Evolutionary conservation across 2,113 vertebrate species (phyloP).

Genomic region (Ailurus styani): DNA sequence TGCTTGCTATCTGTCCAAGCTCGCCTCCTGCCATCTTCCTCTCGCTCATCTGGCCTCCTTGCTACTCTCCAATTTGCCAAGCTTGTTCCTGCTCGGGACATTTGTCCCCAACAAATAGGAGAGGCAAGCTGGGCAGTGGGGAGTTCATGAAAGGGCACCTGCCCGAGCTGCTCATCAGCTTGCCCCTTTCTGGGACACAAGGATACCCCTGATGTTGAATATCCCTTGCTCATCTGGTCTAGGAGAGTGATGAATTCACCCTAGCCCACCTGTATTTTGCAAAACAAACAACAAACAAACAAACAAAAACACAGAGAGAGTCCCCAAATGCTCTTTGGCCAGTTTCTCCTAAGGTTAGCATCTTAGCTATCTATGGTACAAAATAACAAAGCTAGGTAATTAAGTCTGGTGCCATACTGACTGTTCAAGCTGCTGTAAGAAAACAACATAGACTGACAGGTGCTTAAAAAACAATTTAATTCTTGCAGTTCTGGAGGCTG

Average conservation of each 20-base stretch:
- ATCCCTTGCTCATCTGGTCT: not conserved
- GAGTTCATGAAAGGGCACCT: not conserved
- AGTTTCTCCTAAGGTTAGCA: not conserved
- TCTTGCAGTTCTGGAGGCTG: not conserved
- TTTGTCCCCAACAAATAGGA: not conserved
- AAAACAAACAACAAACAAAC: not conserved
- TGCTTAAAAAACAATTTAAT: not conserved
- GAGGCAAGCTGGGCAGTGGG: not conserved
- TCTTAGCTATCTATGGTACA: not conserved
- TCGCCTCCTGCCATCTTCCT: not conserved
- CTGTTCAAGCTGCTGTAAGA: not conserved
- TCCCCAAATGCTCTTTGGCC: not conserved
- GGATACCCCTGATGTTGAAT: not conserved
- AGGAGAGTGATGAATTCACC: not conserved
- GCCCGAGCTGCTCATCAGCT: not conserved
- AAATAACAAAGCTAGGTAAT: not conserved
- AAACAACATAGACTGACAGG: not conserved
- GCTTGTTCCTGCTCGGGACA: not conserved
- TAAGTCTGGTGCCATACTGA: not conserved
- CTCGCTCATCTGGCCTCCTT: not conserved
- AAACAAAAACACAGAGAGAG: not conserved
- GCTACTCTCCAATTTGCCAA: not conserved
- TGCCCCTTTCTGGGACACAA: not conserved
- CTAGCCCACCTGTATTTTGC: not conserved
- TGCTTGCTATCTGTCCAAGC: not conserved